Percentiles rank a stretch among this genome's conserved stretches.
Evolutionary conservation across 2,113 vertebrate genomes (phyloP).

Genomic region (Passer montanus): DNA sequence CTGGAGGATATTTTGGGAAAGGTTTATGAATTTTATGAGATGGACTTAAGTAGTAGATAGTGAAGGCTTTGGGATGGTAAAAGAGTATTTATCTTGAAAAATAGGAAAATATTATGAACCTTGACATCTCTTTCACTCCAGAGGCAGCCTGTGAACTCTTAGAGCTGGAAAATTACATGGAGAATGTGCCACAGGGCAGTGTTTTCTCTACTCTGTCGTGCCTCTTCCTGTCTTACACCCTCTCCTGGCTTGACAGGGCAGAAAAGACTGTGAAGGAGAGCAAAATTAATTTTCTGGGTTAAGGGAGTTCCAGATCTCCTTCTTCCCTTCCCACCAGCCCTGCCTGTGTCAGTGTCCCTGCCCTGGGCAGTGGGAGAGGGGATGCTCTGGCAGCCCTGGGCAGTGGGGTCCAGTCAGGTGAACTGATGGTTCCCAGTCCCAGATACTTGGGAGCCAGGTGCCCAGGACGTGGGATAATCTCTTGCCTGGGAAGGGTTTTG

Average conservation of each 20-base stretch:
- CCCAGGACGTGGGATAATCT: neutral
- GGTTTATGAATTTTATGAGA: slow-evolving; percentile 11
- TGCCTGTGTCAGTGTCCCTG: neutral
- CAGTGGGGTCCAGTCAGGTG: neutral
- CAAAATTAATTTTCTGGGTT: neutral
- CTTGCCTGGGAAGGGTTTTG: neutral
- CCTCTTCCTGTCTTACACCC: neutral
- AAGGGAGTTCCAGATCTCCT: neutral
- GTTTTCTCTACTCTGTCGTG: neutral
- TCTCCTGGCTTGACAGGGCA: neutral
- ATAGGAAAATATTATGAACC: neutral
- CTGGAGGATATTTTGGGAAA: neutral
- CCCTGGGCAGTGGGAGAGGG: fast-evolving
- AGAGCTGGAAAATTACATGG: neutral
- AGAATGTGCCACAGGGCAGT: neutral
- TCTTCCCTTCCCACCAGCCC: neutral
- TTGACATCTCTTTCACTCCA: neutral
- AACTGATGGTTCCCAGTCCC: neutral
- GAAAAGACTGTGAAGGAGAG: neutral
- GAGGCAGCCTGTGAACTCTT: neutral
- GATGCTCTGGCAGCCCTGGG: neutral
- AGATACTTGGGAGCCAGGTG: neutral
- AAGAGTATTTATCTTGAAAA: neutral
- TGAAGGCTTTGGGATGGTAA: neutral
- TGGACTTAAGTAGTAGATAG: neutral